Base-by-base conservation (phyloP, 2,113 vertebrate species). In the Otus sunia region DNA sequence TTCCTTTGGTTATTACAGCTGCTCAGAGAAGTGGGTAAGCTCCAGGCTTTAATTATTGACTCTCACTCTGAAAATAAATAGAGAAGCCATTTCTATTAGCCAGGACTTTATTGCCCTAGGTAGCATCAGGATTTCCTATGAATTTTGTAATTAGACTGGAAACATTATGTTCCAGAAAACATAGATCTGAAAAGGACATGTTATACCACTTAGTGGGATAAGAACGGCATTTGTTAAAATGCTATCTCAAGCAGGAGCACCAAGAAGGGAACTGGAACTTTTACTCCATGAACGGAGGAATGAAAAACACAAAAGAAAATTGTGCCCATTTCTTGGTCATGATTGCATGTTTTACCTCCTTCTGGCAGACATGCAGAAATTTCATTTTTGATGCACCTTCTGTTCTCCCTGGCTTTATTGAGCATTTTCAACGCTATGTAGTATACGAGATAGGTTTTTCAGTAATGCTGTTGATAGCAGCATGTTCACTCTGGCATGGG, bases 21-120 rank as follows among this genome's bases (percentile, higher is more conserved):
- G 75, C 88, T 83, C 50, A 94, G 89, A 94, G 89, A 81, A 92
- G 94, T 96, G 85, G 87, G 74, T 91, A 89, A 95, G 92, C 96
- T 96, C 87, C 92, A 87, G 93, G 95, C 96, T 97, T 96, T 96
- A 96, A 96, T 96, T 97, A 96, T 95, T 95, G 96, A 96, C 87
- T 94, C 93, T 58, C 56, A 90, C 84, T 45, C 69, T 87, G 80
- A 95, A 97, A 97, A 95, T 94, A 96, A 96, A 96, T 89, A 96
- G 75, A 88, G 93, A 92, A 91, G 47, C 84, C 71, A 52, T 96
- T 96, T 78, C 92, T 96, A 73, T 92, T 95, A 95, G 77, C 80
- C 52, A 75, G 62, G 58, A 84, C 73, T 96, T 94, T 68, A 87
- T 34, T 64, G 92, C 95, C 92, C 85, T 93, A 43, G 77, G 94